These are phyloP conservation scores for Cephus pulcher DNA, from an alignment of 2,888 invertebrate species.

Conservation along the genomic window DNA sequence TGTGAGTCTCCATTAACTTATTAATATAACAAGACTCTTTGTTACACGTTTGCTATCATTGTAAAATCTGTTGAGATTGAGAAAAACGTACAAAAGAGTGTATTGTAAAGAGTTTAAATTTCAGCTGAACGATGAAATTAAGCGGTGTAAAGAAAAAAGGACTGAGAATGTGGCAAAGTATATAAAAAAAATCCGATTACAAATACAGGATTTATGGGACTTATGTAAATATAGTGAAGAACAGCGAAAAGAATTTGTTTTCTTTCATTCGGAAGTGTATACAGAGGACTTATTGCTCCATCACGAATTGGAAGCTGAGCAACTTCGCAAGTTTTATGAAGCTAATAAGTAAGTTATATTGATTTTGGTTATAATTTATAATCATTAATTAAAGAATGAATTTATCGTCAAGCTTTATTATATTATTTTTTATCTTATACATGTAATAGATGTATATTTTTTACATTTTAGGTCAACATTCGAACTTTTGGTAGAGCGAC, in stretches of 20 bases:
- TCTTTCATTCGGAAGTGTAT: conserved; percentile 76
- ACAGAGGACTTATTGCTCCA: conserved; percentile 83
- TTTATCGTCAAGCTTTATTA: neutral
- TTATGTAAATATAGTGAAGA: conserved; percentile 76
- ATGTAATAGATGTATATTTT: conserved; percentile 6
- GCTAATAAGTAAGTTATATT: conserved; percentile 69
- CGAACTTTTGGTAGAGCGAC: conserved; percentile 74
- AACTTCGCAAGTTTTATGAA: conserved; percentile 75
- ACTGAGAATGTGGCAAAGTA: conserved; percentile 77
- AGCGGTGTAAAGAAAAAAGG: conserved; percentile 80
- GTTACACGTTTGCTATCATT: neutral
- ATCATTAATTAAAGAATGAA: conserved; percentile 17
- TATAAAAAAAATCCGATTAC: conserved; percentile 76
- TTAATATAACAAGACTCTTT: neutral
- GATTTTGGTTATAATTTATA: conserved; percentile 8
- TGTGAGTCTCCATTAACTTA: conserved; percentile 38
- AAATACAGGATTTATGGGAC: conserved; percentile 82
- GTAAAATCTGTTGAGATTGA: neutral
- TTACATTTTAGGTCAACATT: conserved; percentile 71
- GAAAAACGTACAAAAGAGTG: neutral
- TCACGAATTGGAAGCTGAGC: conserved; percentile 83
- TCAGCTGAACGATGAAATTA: conserved; percentile 76
- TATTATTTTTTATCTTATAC: neutral
- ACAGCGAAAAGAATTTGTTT: conserved; percentile 73
- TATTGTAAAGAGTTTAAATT: conserved; percentile 21